Conservation (phyloP, 2,113 vertebrate species). For the Syngnathoides biaculeatus region DNA sequence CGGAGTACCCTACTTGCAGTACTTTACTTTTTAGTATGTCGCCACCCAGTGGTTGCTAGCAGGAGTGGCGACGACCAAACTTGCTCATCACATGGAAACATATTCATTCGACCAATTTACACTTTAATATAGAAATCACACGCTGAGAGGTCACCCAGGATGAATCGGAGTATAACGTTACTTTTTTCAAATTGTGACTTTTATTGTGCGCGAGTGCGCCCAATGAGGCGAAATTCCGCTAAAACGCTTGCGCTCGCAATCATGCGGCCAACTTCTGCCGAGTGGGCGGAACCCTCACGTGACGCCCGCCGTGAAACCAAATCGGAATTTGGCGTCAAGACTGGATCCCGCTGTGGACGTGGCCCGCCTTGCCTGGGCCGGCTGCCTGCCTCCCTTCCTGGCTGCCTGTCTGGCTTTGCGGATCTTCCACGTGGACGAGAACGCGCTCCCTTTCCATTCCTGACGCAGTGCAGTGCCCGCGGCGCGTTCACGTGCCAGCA, state of each 20-base stretch:
- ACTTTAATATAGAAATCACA: not conserved
- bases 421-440: not conserved
- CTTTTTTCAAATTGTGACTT: no score
- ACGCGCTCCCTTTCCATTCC: constrained; percentile 4
- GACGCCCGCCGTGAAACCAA: not conserved
- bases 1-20: not conserved
- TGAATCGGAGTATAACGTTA: no score
- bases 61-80: not conserved
- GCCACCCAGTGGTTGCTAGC: not conserved
- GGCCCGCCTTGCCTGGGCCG: no score
- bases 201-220: not conserved
- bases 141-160: not conserved
- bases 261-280: not conserved
- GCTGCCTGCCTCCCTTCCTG: no score
- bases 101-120: not conserved
- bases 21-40: not conserved
- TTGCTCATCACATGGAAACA: not conserved
- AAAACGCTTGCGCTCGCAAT: no score
- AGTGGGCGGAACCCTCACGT: not conserved
- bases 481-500: constrained; percentile 7
- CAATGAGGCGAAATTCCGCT: not conserved
- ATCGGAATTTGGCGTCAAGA: not conserved
- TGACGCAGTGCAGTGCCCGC: constrained; percentile 7
- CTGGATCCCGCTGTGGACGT: constrained; percentile 2
- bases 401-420: no score